Base-by-base conservation (phyloP, 2,888 invertebrate genomes). In the Andrena hattorfiana region DNA sequence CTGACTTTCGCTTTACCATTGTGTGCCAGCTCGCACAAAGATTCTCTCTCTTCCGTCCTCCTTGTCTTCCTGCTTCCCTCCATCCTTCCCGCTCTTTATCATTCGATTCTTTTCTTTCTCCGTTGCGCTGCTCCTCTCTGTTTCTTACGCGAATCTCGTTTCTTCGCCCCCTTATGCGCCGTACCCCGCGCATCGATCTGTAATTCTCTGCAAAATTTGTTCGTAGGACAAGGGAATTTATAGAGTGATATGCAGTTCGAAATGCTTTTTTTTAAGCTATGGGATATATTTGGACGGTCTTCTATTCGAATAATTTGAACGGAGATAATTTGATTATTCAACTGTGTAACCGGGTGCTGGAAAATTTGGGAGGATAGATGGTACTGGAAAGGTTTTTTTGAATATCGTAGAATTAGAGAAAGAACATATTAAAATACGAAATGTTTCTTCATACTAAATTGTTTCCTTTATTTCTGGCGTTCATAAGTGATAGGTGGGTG, bases 1-100 rank as follows among this genome's bases (percentile, higher is more conserved):
- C 85, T 88, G 88, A 90, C 90, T 89, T 88, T 88, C 81, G 87
- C 81, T 75, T 83, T 86, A 85, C 88, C 73, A 91, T 91, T 91
- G 91, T 90, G 83, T 87, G 89, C 90, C 89, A 90, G 86, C 89
- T 88, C 77, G 81, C 84, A 81, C 87, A 86, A 86, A 88, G 86
- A 89, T 77, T 60, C 71, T 76, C 73, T 82, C 69, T 72, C 74
- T 81, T 67, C 63, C 42, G 60, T 30, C 42, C 72, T 82, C 64
- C 77, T 71, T 79, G 63, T 78, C 68, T 67, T 75, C 72, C 62
- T 63, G 63, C 13, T 49, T 63, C 59, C 70, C 68, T 70, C 59
- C 78, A 73, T 62, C 71, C 70, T 76, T 75, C 48, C 54, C 28
- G 20, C n/a, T 20, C 59, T 54, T 81, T 48, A 32, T 75, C 51